Conservation (phyloP, 1,140 invertebrate genomes). For the Drosophila nigrodunni region DNA sequence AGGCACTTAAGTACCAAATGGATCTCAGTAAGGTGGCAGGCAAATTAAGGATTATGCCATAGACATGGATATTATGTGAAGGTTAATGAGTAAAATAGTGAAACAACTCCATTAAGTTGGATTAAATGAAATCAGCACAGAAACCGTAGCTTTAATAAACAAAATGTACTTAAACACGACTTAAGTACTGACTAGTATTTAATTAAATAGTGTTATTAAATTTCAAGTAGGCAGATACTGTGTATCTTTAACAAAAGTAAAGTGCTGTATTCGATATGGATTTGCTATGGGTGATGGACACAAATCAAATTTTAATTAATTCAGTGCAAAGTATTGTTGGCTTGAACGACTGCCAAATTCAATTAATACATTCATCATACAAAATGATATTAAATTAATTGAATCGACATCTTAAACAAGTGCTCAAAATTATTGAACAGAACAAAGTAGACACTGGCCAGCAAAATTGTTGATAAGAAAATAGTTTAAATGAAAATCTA, state of each 20-base stretch:
- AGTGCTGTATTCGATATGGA: not conserved
- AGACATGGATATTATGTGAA: conserved; percentile 20
- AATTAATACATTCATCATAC: conserved; percentile 61
- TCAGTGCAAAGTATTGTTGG: conserved; percentile 34
- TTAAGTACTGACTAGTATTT: not conserved
- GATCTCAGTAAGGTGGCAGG: conserved; percentile 12
- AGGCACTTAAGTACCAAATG: conserved; percentile 11
- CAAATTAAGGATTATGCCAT: conserved; percentile 34
- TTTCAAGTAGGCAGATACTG: not conserved
- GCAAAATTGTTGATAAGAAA: conserved; percentile 6
- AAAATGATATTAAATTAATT: conserved; percentile 72
- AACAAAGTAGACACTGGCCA: conserved; percentile 26
- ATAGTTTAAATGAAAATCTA: not conserved
- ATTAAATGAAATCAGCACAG: not conserved
- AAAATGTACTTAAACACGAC: not conserved
- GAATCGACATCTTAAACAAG: conserved; percentile 54
- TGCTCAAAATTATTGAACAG: not conserved
- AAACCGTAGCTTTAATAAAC: not conserved
- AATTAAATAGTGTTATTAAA: not conserved
- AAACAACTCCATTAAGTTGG: not conserved
- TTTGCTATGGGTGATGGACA: conserved; percentile 6
- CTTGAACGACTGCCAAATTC: conserved; percentile 45
- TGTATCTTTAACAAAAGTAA: not conserved
- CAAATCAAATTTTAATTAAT: conserved; percentile 36
- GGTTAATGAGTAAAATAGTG: conserved; percentile 16